Base-by-base conservation (phyloP, 2,797 vertebrate species). In the Kryptopterus vitreolus region DNA sequence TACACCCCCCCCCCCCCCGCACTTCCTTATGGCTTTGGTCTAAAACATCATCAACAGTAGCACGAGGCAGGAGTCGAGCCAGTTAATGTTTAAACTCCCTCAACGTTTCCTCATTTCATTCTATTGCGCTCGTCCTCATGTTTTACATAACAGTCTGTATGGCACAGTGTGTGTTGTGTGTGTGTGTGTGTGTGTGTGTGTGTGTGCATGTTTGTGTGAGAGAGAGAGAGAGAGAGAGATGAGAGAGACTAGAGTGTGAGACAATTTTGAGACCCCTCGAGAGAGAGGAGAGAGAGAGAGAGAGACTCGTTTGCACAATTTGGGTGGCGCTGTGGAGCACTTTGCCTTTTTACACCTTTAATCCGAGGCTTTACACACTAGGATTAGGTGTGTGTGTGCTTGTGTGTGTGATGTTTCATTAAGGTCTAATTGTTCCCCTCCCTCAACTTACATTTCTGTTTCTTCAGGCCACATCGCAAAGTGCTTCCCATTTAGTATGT, bases 81-180 rank as follows among this genome's bases (percentile, higher is more conserved):
- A 29, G 43, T 75, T 58, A 66, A 68, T 48, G 24, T 48, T 58
- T 59, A 31, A 55, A 48, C 69, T 31, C 16, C 43, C 6, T 29
- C 58, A 74, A 43, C 1, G 18, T 75, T 50, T 65, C 52, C 61
- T 65, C 31, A 16, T 69, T 71, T 71, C 22, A 22, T 35, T 66
- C 48, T 46, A 43, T 43, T 43, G 38, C 38, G 10, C 10, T 0
- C 38, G 10, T 43, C 2, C 18, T 7, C 66, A 48, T 16, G 31
- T 18, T 65, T 63, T 43, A 74, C 59, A 65, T 29, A 55, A 35
- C 38, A 6, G 50, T 53, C 8, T 53, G 33, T 35, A 13, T 22
- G 13, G 43, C 22, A 35, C 20, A 18, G 55, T 53, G 68, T 31
- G 33, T 53, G 57, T 33, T 79, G 77, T 4, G 65, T 59, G 35